A percentile compares a stretch with the other conserved stretches of the same genome.
Evolutionary conservation across 1,140 invertebrate genomes (phyloP).

Genomic region (Adelges cooleyi): DNA sequence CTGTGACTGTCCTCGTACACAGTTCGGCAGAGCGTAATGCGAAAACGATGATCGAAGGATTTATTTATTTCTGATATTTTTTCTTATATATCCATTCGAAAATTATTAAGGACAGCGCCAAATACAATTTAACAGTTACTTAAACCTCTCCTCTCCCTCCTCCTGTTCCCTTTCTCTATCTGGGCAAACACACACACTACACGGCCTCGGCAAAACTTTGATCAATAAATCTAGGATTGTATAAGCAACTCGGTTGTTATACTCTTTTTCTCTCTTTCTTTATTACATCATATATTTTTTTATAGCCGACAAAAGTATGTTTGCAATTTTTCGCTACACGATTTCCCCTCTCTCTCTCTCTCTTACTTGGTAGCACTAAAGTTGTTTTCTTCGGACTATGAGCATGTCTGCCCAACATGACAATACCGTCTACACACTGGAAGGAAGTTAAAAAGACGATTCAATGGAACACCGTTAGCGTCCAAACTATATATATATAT

Average conservation of each 20-base stretch:
- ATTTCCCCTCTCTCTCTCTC: no score
- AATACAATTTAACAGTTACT: constrained; percentile 4
- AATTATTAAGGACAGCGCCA: neutral
- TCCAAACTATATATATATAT: neutral
- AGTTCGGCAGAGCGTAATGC: no score
- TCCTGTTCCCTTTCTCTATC: no score
- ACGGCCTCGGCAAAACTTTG: neutral
- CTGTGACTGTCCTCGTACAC: no score
- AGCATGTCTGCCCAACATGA: no score
- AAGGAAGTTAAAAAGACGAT: constrained; percentile 15
- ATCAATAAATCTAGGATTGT: constrained; percentile 13
- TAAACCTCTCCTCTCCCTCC: neutral
- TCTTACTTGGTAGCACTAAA: constrained; percentile 16
- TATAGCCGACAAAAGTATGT: constrained; percentile 14
- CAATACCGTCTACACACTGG: neutral
- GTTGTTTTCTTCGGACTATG: constrained; percentile 7
- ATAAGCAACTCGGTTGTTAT: no score
- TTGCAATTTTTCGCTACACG: constrained; percentile 4
- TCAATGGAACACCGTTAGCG: constrained; percentile 9
- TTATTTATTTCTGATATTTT: constrained; percentile 16
- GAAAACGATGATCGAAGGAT: neutral
- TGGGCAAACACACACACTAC: neutral
- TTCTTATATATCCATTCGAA: constrained; percentile 10
- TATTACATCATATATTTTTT: constrained; percentile 21
- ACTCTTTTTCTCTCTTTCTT: no score